Percentiles rank a stretch among this genome's conserved stretches.
These are phyloP conservation scores for Salvelinus namaycush DNA, from an alignment of 2,113 vertebrate genomes.

Conservation along the genomic window DNA sequence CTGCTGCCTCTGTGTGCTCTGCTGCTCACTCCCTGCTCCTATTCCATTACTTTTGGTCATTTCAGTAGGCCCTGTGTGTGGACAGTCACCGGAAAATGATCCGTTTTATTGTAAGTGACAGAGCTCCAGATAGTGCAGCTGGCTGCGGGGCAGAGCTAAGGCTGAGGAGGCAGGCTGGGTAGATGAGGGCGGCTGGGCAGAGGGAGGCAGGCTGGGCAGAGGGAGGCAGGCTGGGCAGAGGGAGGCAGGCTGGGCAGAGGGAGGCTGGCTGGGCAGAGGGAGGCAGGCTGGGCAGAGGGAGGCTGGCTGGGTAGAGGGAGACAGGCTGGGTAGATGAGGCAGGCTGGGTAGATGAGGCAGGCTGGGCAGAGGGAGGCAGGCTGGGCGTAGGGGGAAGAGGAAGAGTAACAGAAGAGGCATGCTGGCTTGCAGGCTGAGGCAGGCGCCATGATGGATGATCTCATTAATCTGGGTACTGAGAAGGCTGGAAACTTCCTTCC, in stretches of 20 bases:
- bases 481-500: slow-evolving; percentile 43
- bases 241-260: neutral
- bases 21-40: too few species aligned
- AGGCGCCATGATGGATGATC: slow-evolving; percentile 51
- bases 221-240: too few species aligned
- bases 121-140: slow-evolving; percentile 9
- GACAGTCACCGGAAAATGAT: neutral
- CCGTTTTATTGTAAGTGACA: slow-evolving; percentile 32
- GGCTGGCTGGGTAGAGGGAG: neutral
- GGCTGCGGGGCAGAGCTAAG: slow-evolving; percentile 1
- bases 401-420: too few species aligned
- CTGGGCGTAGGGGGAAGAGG: neutral
- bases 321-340: neutral
- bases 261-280: too few species aligned
- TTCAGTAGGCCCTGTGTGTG: slow-evolving; percentile 5
- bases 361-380: neutral
- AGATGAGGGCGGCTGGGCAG: neutral
- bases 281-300: neutral
- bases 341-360: neutral
- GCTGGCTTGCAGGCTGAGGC: neutral
- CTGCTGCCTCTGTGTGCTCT: too few species aligned
- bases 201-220: too few species aligned
- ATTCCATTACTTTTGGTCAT: neutral
- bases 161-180: neutral
- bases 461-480: slow-evolving; percentile 50